Evolutionary conservation across 2,888 invertebrate species (phyloP).

Genomic region (Pristionchus exspectatus): DNA sequence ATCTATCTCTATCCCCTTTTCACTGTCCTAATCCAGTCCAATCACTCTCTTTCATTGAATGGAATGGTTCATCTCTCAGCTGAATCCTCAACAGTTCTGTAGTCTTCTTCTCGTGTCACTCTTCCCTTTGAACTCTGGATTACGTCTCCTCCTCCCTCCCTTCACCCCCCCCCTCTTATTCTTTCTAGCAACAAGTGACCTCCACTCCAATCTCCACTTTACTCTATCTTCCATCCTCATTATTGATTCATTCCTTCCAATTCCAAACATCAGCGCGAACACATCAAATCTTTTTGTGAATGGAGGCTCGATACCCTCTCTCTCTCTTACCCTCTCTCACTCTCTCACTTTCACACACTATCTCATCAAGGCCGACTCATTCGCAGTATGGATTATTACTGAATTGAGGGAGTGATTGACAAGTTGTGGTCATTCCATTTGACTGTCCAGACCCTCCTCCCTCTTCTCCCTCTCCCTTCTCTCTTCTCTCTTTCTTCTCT

Average conservation of each 20-base stretch:
- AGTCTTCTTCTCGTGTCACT: conserved; percentile 10
- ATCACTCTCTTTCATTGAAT: conserved; percentile 2
- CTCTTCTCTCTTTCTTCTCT: background rate
- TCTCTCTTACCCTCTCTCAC: background rate
- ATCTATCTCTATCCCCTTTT: background rate
- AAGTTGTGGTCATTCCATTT: conserved; percentile 2
- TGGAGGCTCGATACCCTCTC: background rate
- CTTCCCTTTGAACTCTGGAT: conserved; percentile 21
- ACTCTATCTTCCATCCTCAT: background rate
- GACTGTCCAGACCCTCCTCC: background rate
- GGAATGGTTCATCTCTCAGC: background rate
- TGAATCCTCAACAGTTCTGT: background rate
- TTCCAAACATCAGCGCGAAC: background rate
- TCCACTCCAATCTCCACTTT: background rate
- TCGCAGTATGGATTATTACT: conserved; percentile 28
- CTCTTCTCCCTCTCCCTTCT: background rate
- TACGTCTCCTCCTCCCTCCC: background rate
- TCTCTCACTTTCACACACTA: conserved; percentile 14
- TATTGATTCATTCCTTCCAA: conserved; percentile 6
- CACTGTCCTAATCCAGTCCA: conserved; percentile 2
- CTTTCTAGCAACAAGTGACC: conserved; percentile 13
- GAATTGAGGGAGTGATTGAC: conserved; percentile 24
- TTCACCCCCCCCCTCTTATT: background rate
- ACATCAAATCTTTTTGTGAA: conserved; percentile 20
- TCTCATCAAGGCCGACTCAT: conserved; percentile 28